Base-by-base conservation (phyloP, 2,888 invertebrate species). In the Acanthoscelides obtectus region DNA sequence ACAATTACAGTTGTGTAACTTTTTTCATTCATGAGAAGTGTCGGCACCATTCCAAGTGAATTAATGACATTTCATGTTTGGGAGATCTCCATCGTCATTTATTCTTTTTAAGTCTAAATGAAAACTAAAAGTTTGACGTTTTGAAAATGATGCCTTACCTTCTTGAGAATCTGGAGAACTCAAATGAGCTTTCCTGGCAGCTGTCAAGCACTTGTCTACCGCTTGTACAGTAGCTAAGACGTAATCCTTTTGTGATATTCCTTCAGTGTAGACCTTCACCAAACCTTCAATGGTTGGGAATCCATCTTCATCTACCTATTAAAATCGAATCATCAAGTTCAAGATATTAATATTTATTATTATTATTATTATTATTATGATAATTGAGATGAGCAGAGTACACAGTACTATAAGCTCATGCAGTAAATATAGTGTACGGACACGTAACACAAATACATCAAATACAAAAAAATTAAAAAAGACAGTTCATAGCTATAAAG, bases 191-290 rank as follows among this genome's bases (percentile, higher is more conserved):
- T 82, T 83, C 76, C 90, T 88, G 77, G 90, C 89, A 75, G 86
- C 85, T 83, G 87, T 89, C 75, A 93, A 87, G 79, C 93, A 93
- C 75, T 88, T 88, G 73, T 92, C 87, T 0, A 92, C 92, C 0
- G 92, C 90, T 75, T 92, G 90, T 3, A 92, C 86, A 2, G 93
- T 92, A 0, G 93, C 92, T 87, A 92, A 88, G 86, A 92, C 91
- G 85, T 93, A 93, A 17, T 91, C 92, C 73, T 91, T 89, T 80
- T 93, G 92, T 79, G 90, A 89, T n/a, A 93, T 92, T n/a, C 93
- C 93, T 80, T 92, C 92, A 2, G 93, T 91, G 85, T 93, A 93
- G 76, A 93, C 87, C 20, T 89, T 87, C 69, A 93, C 91, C 74
- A 93, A 84, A 0, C 93, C 93, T 78, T 93, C 92, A 12, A 91